phyloP scores from a whole-genome alignment of 2,888 invertebrate genomes.

The Drosophila infuscata region DNA sequence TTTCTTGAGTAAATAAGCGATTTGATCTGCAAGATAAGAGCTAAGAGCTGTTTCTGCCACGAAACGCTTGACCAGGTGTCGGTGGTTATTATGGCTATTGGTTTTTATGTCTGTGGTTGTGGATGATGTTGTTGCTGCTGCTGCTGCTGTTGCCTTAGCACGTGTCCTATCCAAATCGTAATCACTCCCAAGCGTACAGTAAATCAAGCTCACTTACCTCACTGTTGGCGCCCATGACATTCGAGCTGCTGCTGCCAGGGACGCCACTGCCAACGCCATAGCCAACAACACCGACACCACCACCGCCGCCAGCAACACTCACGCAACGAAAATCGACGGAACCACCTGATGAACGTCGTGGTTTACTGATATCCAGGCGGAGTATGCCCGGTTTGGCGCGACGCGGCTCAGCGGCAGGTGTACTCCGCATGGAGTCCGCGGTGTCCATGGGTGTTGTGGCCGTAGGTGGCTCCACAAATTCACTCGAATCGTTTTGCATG shows the following conservation, averaged over 20 bases:
- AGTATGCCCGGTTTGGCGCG: slow-evolving; percentile 85
- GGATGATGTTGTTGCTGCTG: neutral
- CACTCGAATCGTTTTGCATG: slow-evolving; percentile 56
- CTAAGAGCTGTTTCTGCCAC: slow-evolving; percentile 3
- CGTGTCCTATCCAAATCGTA: slow-evolving; percentile 62
- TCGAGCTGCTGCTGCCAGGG: slow-evolving; percentile 30
- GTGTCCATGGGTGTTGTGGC: slow-evolving; percentile 25
- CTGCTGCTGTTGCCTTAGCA: slow-evolving; percentile 34
- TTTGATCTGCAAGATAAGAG: slow-evolving; percentile 47
- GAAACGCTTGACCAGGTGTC: slow-evolving; percentile 57
- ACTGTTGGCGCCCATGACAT: slow-evolving; percentile 62
- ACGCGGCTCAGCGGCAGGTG: slow-evolving; percentile 54
- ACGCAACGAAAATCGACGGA: slow-evolving; percentile 85
- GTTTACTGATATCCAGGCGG: slow-evolving; percentile 85
- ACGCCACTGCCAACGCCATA: slow-evolving; percentile 26
- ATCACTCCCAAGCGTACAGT: slow-evolving; percentile 74
- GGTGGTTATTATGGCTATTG: slow-evolving; percentile 43
- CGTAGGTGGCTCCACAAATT: slow-evolving; percentile 36
- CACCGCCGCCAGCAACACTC: slow-evolving; percentile 32
- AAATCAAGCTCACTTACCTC: slow-evolving; percentile 79
- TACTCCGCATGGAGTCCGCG: slow-evolving; percentile 41
- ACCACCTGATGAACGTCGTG: slow-evolving; percentile 86
- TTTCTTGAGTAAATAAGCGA: slow-evolving; percentile 29
- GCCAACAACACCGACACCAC: slow-evolving; percentile 11
- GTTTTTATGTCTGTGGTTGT: slow-evolving; percentile 26